Evolutionary conservation across 2,113 vertebrate species (phyloP), one percentile per base, ranked within the genome.

Genomic region (Cyanistes caeruleus): DNA sequence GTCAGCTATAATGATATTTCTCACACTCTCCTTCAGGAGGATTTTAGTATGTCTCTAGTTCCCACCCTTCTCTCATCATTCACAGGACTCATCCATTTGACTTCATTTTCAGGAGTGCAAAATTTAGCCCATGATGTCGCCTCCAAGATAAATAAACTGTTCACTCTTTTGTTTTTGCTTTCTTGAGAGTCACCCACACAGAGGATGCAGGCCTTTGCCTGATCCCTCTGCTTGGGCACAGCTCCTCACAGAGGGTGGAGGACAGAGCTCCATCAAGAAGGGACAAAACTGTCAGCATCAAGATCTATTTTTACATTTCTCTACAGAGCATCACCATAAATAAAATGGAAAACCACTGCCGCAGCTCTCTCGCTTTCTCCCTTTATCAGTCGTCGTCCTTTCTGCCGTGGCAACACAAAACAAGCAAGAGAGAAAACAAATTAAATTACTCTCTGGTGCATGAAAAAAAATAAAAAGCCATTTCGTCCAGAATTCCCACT

Each of bases 301-400:
- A 97, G 97, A 97, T 94, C 97, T 97, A 83, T 97, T 97, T 98
- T 97, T 96, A 91, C 94, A 93, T 97, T 98, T 98, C 16, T 14
- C 92, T 95, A 44, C 46, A 46, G 31, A 74, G 79, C 35, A 3
- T 92, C 91, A n/a, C 93, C 93, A 74, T 87, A 97, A 98, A 98
- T 97, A 97, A 98, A 96, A 95, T 33, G 80, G 87, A 87, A 93
- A 92, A 92, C 95, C 94, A 96, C 94, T 86, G 63, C 76, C 2
- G 39, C 84, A 76, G 52, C 56, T 96, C 62, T 93, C 87, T 67
- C 25, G 41, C 70, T 89, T 58, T 93, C 84, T 96, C 60, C 74
- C 28, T 59, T 89, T 90, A 84, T 96, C 91, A 87, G 55, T 21
- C 9, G 1, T 60, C 49, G 91, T 94, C 93, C 83, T 89, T 92